A percentile compares a stretch with the other conserved stretches of the same genome.
Evolutionary conservation across 2,888 invertebrate genomes (phyloP).

Genomic region (Idaea biselata): DNA sequence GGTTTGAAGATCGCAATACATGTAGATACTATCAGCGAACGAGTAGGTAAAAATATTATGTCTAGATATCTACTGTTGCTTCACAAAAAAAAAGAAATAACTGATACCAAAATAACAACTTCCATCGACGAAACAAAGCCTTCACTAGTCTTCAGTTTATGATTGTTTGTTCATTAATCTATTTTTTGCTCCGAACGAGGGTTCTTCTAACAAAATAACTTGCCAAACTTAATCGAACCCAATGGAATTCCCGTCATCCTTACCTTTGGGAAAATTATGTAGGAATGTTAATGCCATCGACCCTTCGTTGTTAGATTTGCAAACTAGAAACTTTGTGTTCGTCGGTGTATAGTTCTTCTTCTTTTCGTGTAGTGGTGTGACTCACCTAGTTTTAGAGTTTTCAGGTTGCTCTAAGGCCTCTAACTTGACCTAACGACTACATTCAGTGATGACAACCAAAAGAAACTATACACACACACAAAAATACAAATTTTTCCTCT

Average conservation of each 20-base stretch:
- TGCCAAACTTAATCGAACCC: slow-evolving; percentile 35
- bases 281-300: slow-evolving; percentile 69
- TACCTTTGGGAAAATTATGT: slow-evolving; percentile 51
- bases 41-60: no score
- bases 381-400: no score
- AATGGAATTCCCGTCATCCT: slow-evolving; percentile 38
- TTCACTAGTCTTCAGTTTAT: background rate
- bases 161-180: slow-evolving; percentile 1
- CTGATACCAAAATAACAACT: background rate
- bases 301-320: slow-evolving; percentile 18
- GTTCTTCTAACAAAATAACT: slow-evolving; percentile 26
- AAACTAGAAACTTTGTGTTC: background rate
- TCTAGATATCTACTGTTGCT: no score
- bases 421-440: no score
- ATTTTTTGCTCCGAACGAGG: background rate
- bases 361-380: no score
- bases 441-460: no score
- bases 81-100: background rate
- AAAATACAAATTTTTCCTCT: no score
- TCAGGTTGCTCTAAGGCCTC: no score
- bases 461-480: no score
- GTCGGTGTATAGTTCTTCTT: no score
- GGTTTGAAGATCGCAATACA: no score
- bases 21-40: no score
- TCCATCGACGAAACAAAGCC: background rate